Base-by-base conservation (phyloP, 2,113 vertebrate species). In the Gopherus flavomarginatus region DNA sequence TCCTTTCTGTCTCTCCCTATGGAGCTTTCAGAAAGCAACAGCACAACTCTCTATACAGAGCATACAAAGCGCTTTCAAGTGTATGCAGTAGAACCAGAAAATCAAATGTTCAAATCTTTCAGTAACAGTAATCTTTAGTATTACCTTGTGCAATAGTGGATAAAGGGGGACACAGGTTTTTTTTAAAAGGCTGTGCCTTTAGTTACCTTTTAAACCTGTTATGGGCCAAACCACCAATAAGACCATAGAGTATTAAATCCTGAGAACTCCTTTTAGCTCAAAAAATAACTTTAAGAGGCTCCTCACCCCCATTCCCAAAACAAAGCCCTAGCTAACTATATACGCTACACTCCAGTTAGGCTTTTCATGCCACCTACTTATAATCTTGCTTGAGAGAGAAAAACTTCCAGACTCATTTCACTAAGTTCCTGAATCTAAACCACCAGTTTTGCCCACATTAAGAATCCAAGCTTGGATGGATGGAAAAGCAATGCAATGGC, bases 381-480 rank as follows among this genome's bases (percentile, higher is more conserved):
- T 5, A 35, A 79, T 16, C 72, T 53, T 83, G 90, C 56, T 82
- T 24, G 72, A 3, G 49, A 88, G 87, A 10, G 13, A 81, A 75
- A 87, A n/a, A n/a, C 0, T 2, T 11, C 87, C 81, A 12, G 31
- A 5, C 38, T 72, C 8, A 1, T 0, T 3, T 77, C 21, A 52
- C 38, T n/a, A 35, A 54, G 24, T 19, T 35, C 65, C 56, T 35
- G 69, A 31, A 17, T 4, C 52, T 56, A 83, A 90, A 77, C 4
- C 0, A 22, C 5, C 4, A 6, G 22, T 82, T 88, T 26, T 17
- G 14, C 87, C 92, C 88, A 77, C 59, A 52, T 87, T 72, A 65
- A 31, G 59, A 92, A 85, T 22, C 44, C 59, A 31, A 35, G 22
- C 47, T 29, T 31, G 59, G n/a, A n/a, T 1, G 52, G 19, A 52